Conservation (phyloP, 2,113 vertebrate species). For the Scartelaos histophorus region DNA sequence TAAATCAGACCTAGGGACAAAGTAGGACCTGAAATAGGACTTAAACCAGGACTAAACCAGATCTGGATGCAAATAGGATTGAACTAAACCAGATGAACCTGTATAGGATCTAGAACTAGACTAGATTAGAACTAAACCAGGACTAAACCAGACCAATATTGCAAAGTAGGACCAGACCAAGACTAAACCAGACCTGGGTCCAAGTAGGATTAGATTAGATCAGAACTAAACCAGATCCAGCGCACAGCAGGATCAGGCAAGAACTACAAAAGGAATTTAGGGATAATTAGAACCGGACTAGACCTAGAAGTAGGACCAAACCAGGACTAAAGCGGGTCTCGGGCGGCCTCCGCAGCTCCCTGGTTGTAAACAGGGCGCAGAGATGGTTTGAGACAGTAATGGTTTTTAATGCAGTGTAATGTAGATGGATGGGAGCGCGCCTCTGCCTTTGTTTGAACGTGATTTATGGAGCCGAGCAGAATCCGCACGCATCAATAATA, state of each 20-base stretch:
- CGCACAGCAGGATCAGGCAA: neutral
- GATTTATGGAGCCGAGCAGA: too few relatives aligned
- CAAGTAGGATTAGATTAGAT: too few relatives aligned
- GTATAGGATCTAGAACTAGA: neutral
- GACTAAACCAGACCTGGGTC: neutral
- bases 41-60: neutral
- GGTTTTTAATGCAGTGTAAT: too few relatives aligned
- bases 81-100: neutral
- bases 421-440: too few relatives aligned
- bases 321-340: neutral
- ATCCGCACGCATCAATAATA: too few relatives aligned
- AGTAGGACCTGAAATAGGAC: neutral
- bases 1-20: neutral
- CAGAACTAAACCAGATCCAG: too few relatives aligned
- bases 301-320: neutral
- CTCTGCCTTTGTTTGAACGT: too few relatives aligned
- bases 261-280: neutral
- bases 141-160: too few relatives aligned
- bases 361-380: too few relatives aligned
- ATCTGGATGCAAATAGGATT: neutral
- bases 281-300: neutral
- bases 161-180: neutral
- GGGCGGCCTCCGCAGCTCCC: too few relatives aligned
- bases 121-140: neutral
- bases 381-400: too few relatives aligned